A percentile compares a stretch with the other conserved stretches of the same genome.
Conservation (phyloP, 2,797 vertebrate genomes). For the Botia kubotai region DNA sequence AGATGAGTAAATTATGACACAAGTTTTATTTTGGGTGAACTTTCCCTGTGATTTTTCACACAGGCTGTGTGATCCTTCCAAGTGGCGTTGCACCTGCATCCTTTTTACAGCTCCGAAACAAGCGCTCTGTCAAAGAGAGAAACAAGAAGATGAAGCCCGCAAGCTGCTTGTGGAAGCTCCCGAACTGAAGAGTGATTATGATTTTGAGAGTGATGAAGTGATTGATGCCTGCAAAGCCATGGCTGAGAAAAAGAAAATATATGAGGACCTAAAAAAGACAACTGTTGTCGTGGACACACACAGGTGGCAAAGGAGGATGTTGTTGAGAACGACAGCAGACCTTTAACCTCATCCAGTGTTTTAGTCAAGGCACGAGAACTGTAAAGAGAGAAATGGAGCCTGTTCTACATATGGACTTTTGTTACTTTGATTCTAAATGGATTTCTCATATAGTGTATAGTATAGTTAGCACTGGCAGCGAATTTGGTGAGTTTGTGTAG, state of each 20-base stretch:
- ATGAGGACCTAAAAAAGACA: slow-evolving; percentile 76
- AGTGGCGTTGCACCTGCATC: slow-evolving; percentile 88
- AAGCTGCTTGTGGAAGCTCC: slow-evolving; percentile 72
- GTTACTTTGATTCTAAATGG: background rate
- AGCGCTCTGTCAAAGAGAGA: slow-evolving; percentile 71
- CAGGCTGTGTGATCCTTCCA: slow-evolving; percentile 84
- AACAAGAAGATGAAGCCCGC: slow-evolving; percentile 69
- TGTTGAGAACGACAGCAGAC: slow-evolving; percentile 52
- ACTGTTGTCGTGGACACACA: slow-evolving; percentile 82
- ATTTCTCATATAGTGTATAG: background rate
- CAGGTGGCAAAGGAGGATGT: slow-evolving; percentile 61
- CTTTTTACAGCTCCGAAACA: slow-evolving; percentile 80
- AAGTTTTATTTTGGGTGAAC: background rate
- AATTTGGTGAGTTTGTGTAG: slow-evolving; percentile 20
- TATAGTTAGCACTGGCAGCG: background rate
- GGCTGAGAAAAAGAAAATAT: slow-evolving; percentile 83
- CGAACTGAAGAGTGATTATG: slow-evolving; percentile 88
- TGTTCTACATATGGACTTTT: background rate
- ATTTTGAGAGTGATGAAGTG: slow-evolving; percentile 96
- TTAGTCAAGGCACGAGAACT: slow-evolving; percentile 86
- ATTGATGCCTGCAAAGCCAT: slow-evolving; percentile 91
- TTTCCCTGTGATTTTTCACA: slow-evolving; percentile 30
- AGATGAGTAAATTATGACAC: background rate
- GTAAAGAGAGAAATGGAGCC: slow-evolving; percentile 54
- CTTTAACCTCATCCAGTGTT: slow-evolving; percentile 71